Base-by-base conservation (phyloP, 1,140 invertebrate species). In the Latrodectus geometricus region DNA sequence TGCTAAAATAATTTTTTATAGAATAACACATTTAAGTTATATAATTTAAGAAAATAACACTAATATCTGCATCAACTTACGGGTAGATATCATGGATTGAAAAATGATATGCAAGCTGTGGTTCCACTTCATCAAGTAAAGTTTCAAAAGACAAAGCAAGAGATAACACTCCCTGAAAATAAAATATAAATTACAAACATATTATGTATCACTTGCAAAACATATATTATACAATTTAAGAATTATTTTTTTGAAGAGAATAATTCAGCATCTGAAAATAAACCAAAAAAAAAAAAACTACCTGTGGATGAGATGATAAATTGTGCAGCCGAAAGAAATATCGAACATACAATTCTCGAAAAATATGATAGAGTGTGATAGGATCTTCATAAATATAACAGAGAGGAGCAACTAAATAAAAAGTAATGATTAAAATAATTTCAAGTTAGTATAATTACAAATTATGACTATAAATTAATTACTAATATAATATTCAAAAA, bases 341-440 rank as follows among this genome's bases (percentile, higher is more conserved):
- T 75, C 96, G 93, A 66, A 95, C 93, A 91, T 99, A 99, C 90
- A 99, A 95, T 12, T 97, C 95, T 61, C 96, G 93, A 91, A 98
- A 98, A 4, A 96, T 95, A 87, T 94, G 97, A 90, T 99, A 99
- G 49, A 98, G 93, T 48, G 94, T 93, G 0, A 96, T 94, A 0
- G 96, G 95, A 88, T 98, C 96, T 88, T 97, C 95, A 90, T 95
- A 98, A 23, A 99, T 90, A 90, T 97, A 99, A 90, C 97, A 98
- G 89, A 99, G 95, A 9, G 97, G 97, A 0, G 97, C 96, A 75
- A 97, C 97, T 97, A 80, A 70, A 56, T 91, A 92, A 88, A 88
- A 69, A 17, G 15, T 23, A 21, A 48, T 85, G 5, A 35, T 35
- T 5, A 35, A 3, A 35, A 35, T 35, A 35, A 35, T 35, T 35